A percentile compares a stretch with the other conserved stretches of the same genome.
Evolutionary conservation across 2,113 vertebrate species (phyloP).

Genomic region (Pachycephala philippinensis): DNA sequence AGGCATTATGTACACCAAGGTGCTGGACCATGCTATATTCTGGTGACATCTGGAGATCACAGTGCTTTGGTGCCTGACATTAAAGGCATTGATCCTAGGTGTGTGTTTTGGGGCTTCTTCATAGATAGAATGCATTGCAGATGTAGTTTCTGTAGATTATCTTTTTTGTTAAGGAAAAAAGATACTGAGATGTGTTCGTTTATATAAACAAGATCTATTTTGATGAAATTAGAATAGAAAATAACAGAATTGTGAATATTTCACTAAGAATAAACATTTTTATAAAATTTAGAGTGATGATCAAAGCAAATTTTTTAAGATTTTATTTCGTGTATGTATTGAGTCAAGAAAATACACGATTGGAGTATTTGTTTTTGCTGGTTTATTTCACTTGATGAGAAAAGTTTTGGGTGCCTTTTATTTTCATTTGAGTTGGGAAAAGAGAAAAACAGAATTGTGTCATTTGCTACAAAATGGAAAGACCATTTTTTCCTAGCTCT

Average conservation of each 20-base stretch:
- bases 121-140: not conserved
- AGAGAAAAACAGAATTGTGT: not conserved
- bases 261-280: not conserved
- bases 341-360: not conserved
- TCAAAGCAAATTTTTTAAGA: not conserved
- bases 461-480: not conserved
- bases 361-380: not conserved
- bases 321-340: not conserved
- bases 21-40: not conserved
- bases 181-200: not conserved
- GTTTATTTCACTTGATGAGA: not conserved
- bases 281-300: not conserved
- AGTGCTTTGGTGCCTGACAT: not conserved
- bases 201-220: not conserved
- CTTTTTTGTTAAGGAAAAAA: not conserved
- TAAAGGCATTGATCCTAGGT: not conserved
- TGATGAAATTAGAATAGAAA: not conserved
- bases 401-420: not conserved
- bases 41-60: not conserved
- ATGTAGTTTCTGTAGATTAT: not conserved
- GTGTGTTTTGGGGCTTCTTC: not conserved
- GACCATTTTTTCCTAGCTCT: not conserved
- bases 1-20: not conserved
- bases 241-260: not conserved
- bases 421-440: not conserved